These are phyloP conservation scores for Piprites chloris DNA, from an alignment of 2,113 vertebrate species.

Conservation along the genomic window DNA sequence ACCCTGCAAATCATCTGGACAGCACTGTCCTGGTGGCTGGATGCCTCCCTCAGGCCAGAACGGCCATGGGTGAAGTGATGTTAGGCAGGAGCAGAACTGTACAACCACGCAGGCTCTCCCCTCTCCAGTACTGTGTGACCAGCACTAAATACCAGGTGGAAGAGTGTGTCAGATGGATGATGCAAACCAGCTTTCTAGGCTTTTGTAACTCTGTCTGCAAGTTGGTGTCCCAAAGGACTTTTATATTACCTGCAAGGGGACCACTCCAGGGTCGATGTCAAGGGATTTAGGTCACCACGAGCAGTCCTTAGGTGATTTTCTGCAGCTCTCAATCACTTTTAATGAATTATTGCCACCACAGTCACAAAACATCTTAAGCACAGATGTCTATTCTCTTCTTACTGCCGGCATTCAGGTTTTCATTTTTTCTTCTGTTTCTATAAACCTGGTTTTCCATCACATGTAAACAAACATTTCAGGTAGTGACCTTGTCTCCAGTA, in stretches of 20 bases:
- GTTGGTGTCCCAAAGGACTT: neutral
- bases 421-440: neutral
- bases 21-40: neutral
- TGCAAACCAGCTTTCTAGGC: neutral
- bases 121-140: neutral
- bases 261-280: neutral
- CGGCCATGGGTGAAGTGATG: fast-evolving
- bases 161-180: neutral
- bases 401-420: neutral
- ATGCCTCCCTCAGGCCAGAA: neutral
- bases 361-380: neutral
- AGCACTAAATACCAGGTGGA: neutral
- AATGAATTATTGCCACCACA: neutral
- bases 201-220: neutral
- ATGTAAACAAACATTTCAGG: neutral
- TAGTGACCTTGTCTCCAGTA: neutral
- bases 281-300: neutral
- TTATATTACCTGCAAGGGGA: neutral
- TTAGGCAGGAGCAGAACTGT: neutral
- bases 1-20: neutral
- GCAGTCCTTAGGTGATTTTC: neutral
- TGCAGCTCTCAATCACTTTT: neutral
- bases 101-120: fast-evolving
- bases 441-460: neutral
- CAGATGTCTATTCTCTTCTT: neutral